Base-by-base conservation (phyloP, 2,888 invertebrate genomes). In the Miltochrista miniata region DNA sequence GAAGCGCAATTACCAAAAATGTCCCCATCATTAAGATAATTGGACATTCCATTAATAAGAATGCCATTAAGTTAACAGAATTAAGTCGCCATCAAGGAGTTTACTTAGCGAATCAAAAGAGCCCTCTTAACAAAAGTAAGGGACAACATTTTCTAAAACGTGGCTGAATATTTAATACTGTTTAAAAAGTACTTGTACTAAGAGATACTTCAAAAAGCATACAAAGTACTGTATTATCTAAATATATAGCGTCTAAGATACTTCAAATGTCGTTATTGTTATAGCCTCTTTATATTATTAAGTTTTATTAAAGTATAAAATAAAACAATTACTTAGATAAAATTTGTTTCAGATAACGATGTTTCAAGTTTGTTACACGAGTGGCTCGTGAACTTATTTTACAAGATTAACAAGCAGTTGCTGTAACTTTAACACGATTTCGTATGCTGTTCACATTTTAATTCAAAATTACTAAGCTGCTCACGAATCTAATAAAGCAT, bases 121-220 rank as follows among this genome's bases (percentile, higher is more conserved):
- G 34, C 43, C 42, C 39, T 34, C 47, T n/a, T 35, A 46, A 13
- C 15, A n/a, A 44, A 15, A 37, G 41, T 42, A 51, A 55, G 56
- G 46, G 51, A 34, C 51, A 45, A 43, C 44, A 24, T 45, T 47
- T n/a, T 53, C 68, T 54, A 37, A 59, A 69, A 68, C 64, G 49
- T 63, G 64, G 50, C 46, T 35, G 54, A 64, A 62, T 56, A 62
- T 59, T 59, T 51, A 56, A 59, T 45, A 47, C 36, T 45, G 54
- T 54, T 56, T 52, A 41, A 54, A 54, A 56, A 49, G 55, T 47
- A 56, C 54, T 65, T 58, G 58, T 49, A 56, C 57, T 59, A 43
- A 45, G 52, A 45, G 56, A 44, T 51, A 54, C 64, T 61, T 56
- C 44, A 36, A 49, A 47, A 35, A 37, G 45, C 33, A 56, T 39